Percentiles rank a stretch among this genome's conserved stretches.
These are phyloP conservation scores for Syngnathoides biaculeatus DNA, from an alignment of 2,113 vertebrate species.

Conservation along the genomic window DNA sequence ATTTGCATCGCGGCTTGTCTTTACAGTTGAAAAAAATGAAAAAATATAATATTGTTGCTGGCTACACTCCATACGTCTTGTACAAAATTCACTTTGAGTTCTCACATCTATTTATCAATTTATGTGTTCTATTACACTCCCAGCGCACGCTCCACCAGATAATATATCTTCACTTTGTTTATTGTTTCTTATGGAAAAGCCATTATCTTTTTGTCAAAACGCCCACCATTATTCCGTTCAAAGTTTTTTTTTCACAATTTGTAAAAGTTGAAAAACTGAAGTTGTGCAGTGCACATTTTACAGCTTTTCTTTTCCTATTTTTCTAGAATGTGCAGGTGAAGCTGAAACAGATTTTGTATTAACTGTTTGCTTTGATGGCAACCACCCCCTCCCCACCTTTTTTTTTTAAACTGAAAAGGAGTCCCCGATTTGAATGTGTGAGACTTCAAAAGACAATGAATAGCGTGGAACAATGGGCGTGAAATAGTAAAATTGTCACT, in stretches of 20 bases:
- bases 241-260: background rate
- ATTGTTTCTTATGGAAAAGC: conserved; percentile 22
- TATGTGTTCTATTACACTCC: conserved; percentile 27
- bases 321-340: conserved; percentile 18
- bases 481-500: conserved; percentile 25
- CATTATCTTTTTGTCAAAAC: conserved; percentile 28
- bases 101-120: background rate
- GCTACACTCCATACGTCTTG: conserved; percentile 28
- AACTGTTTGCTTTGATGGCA: background rate
- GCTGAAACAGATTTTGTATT: conserved; percentile 4
- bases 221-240: background rate
- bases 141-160: conserved; percentile 30
- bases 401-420: background rate
- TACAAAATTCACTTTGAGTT: conserved; percentile 8
- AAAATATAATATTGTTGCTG: conserved; percentile 35
- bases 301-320: conserved; percentile 3
- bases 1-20: conserved; percentile 25
- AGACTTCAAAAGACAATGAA: background rate
- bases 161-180: conserved; percentile 41
- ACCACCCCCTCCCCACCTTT: background rate
- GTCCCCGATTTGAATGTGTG: background rate
- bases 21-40: conserved; percentile 36
- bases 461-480: background rate
- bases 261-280: background rate
- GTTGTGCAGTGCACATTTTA: background rate